phyloP scores from a whole-genome alignment of 2,113 vertebrate species.

The Myodes glareolus region DNA sequence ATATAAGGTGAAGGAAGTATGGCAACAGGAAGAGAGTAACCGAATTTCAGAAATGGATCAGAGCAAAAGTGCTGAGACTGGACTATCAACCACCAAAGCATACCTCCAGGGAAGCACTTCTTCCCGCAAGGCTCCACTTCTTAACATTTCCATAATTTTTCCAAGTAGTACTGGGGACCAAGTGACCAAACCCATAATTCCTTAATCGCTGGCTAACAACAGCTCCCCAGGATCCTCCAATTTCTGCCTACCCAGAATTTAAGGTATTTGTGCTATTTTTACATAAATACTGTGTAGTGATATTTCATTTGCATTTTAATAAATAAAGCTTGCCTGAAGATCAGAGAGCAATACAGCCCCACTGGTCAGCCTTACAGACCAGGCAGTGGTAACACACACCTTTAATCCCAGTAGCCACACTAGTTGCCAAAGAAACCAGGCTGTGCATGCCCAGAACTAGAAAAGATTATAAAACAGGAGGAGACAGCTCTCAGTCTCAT shows the following conservation, averaged over 20 bases:
- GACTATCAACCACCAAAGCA: not conserved
- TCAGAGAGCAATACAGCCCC: no score
- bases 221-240: no score
- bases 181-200: not conserved
- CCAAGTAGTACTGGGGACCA: not conserved
- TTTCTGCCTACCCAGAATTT: not conserved
- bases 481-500: no score
- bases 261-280: not conserved
- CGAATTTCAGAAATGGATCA: not conserved
- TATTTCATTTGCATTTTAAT: no score
- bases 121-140: not conserved
- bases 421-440: no score
- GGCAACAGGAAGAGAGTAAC: not conserved
- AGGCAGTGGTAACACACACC: no score
- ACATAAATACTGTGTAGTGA: not conserved
- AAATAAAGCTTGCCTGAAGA: no score
- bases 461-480: no score
- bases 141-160: not conserved
- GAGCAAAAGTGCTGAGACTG: not conserved
- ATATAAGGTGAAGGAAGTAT: not conserved
- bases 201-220: not conserved
- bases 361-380: no score
- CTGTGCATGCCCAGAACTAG: no score
- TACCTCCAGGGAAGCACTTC: not conserved
- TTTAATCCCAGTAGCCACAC: no score